Base-by-base conservation (phyloP, 2,797 vertebrate species). In the Sitta carolinensis region DNA sequence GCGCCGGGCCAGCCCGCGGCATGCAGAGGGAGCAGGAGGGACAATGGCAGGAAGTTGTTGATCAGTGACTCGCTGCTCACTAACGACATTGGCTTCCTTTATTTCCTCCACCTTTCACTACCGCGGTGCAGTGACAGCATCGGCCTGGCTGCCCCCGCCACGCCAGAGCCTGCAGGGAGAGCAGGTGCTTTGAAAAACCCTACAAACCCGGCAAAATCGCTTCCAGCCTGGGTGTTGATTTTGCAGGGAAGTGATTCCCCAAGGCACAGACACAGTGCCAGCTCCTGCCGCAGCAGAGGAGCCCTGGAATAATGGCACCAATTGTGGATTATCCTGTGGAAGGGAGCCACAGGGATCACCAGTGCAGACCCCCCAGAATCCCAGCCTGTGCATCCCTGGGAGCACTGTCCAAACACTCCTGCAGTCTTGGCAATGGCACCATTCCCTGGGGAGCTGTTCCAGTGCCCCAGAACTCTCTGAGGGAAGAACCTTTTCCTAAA, bases 11-110 rank as follows among this genome's bases (percentile, higher is more conserved):
- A 97, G 93, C 66, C 84, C 1, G 10, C 2, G 4, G 61, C 59
- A 43, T 2, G 10, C 7, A 2, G 38, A 11, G 8, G 26, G 43
- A 89, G 66, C 8, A 1, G 68, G 69, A 15, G 84, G 42, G 43
- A 97, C 96, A 97, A 97, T 97, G 89, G 11, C 73, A 86, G 96
- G 95, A 97, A 96, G 94, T 96, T 92, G 94, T 96, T 96, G 95
- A 62, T 83, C 78, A 52, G 75, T 18, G 55, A 84, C 87, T 91
- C 29, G 1, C 34, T 2, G 5, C 74, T 76, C 34, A 0, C 84
- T 87, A 93, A 94, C 8, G 59, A 87, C 94, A 72, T 92, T 87
- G 0, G 6, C 80, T 97, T 97, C 96, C 96, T 97, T 73, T 97
- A 96, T 97, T 97, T 92, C 93, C 91, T 92, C 94, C 96, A 97